phyloP scores from a whole-genome alignment of 2,797 vertebrate species.

The Gymnodraco acuticeps region DNA sequence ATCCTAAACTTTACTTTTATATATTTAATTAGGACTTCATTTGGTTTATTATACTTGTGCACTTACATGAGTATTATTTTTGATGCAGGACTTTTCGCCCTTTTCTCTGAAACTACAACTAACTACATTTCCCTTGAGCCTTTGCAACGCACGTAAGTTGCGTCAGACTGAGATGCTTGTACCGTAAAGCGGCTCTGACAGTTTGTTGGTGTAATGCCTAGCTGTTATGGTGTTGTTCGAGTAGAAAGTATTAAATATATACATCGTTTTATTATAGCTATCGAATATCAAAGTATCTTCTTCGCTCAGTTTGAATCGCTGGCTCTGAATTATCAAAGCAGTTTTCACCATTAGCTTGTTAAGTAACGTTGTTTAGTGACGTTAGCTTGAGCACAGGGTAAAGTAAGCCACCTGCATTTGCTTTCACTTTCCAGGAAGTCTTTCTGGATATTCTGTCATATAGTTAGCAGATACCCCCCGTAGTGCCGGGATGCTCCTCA shows the following conservation, averaged over 20 bases:
- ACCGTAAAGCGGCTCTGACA: background rate
- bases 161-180: accelerated
- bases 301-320: background rate
- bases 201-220: accelerated
- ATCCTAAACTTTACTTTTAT: background rate
- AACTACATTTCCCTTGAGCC: slow-evolving; percentile 27
- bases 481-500: slow-evolving; percentile 27
- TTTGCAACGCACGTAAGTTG: background rate
- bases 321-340: background rate
- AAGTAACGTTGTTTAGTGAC: background rate
- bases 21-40: background rate
- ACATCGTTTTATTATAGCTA: accelerated
- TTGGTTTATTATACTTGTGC: background rate
- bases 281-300: background rate
- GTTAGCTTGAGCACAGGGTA: no score
- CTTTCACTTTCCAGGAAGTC: background rate
- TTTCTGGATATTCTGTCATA: background rate
- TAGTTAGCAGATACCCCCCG: background rate
- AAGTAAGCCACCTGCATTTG: background rate
- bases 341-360: background rate
- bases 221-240: background rate
- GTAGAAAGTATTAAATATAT: no score
- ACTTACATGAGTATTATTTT: no score
- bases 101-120: background rate
- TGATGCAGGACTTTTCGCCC: background rate